phyloP scores from a whole-genome alignment of 2,888 invertebrate species.

The Acheta domesticus region DNA sequence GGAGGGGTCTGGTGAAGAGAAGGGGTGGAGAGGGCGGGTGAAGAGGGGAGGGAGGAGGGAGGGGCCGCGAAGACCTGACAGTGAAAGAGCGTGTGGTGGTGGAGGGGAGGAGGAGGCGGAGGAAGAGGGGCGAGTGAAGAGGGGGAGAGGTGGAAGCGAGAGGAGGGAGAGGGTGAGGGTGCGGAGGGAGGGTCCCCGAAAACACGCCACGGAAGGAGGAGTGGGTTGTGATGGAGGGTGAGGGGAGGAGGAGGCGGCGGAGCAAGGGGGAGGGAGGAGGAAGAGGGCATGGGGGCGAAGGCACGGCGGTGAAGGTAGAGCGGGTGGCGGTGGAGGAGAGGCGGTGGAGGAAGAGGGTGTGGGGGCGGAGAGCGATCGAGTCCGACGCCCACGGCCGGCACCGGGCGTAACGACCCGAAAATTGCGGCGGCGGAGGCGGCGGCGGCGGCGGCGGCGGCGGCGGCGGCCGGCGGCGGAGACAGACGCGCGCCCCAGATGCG shows the following conservation, averaged over 20 bases:
- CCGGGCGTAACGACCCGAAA: slow-evolving; percentile 4
- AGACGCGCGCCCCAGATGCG: background rate
- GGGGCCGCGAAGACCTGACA: too few species aligned
- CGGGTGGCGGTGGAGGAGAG: too few species aligned
- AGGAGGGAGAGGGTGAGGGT: background rate
- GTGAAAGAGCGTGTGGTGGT: too few species aligned
- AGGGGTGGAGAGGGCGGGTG: too few species aligned
- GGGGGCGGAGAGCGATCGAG: background rate
- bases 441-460: background rate
- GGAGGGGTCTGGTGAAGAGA: too few species aligned
- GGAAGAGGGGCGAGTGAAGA: background rate
- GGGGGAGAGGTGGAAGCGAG: too few species aligned
- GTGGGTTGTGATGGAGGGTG: background rate
- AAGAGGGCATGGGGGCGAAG: too few species aligned
- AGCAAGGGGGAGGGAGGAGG: background rate
- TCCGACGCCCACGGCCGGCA: background rate
- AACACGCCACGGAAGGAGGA: background rate
- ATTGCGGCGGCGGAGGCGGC: background rate
- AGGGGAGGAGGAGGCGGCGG: background rate
- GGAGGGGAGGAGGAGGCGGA: too few species aligned
- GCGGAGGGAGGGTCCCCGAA: too few species aligned
- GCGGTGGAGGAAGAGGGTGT: background rate
- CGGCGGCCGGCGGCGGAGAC: background rate
- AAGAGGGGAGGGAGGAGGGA: too few species aligned
- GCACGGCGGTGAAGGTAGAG: too few species aligned